Evolutionary conservation across 2,888 invertebrate genomes (phyloP), one percentile per base, ranked within the genome.

Genomic region (Latheticus oryzae): DNA sequence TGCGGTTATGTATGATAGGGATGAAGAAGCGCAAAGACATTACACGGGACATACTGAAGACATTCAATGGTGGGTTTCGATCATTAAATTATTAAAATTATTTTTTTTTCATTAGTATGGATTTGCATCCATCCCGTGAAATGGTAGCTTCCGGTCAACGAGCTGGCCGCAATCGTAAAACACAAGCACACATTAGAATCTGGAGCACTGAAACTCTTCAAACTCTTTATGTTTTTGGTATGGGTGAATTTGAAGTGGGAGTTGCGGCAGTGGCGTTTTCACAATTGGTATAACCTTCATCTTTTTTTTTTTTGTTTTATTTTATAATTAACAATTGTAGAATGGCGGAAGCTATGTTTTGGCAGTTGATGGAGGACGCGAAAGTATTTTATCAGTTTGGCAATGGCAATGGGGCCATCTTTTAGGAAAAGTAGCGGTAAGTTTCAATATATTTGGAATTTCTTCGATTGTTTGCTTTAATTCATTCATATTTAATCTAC

Each of bases 391-490:
- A 1, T 93, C 93, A 0, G 93, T 96, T 0, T 96, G 95, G 95
- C 93, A 95, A 70, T 95, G 95, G 95, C 92, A 93, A 72, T 93
- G 94, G 89, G 93, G 93, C 43, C 90, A 92, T 78, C 81, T 95
- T n/a, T 83, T 95, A 4, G 95, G 95, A 53, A 93, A 94, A 87
- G 94, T 95, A 43, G 93, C 94, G 64, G 95, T 95, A 82, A 87
- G 90, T 84, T 55, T 35, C 8, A 30, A 32, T 13, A n/a, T 21
- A 19, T 42, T 2, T 9, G 9, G n/a, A 3, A 3, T 30, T 38
- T 9, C 35, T 35, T 5, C 38, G 2, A 23, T 13, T 45, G 45
- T 52, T 33, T 30, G 19, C 7, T 15, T 16, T 52, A 60, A 62
- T 62, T 52, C 59, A 61, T 59, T 61, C 57, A 58, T 60, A 32